Evolutionary conservation across 2,888 invertebrate genomes (phyloP).

Genomic region (Pollenia griseotomentosa): DNA sequence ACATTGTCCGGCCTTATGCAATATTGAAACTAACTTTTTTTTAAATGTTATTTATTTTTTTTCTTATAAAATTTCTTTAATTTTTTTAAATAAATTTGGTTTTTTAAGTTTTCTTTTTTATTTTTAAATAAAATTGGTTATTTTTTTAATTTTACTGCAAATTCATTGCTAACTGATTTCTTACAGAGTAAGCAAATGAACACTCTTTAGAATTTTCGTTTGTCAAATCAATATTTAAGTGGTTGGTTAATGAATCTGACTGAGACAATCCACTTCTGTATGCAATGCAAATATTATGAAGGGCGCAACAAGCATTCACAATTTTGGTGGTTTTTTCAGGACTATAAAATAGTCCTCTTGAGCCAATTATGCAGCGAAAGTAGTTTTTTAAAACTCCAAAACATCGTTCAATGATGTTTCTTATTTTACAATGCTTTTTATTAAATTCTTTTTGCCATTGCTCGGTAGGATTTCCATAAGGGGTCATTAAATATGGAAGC

Average conservation of each 20-base stretch:
- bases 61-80: no score
- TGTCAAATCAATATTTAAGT: no score
- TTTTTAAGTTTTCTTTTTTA: no score
- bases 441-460: neutral
- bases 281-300: neutral
- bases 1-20: no score
- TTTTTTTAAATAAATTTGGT: neutral
- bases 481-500: neutral
- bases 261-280: neutral
- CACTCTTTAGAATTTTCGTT: no score
- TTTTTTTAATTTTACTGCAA: neutral
- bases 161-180: neutral
- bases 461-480: neutral
- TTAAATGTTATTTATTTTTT: no score
- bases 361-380: constrained; percentile 8
- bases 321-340: constrained; percentile 8
- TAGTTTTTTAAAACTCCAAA: neutral
- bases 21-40: no score
- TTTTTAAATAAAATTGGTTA: no score
- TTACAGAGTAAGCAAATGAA: neutral
- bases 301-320: constrained; percentile 2
- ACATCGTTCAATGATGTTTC: constrained; percentile 1
- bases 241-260: neutral
- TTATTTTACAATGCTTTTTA: neutral
- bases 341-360: constrained; percentile 8